Base-by-base conservation (phyloP, 2,797 vertebrate species). In the Tolypeutes matacus region DNA sequence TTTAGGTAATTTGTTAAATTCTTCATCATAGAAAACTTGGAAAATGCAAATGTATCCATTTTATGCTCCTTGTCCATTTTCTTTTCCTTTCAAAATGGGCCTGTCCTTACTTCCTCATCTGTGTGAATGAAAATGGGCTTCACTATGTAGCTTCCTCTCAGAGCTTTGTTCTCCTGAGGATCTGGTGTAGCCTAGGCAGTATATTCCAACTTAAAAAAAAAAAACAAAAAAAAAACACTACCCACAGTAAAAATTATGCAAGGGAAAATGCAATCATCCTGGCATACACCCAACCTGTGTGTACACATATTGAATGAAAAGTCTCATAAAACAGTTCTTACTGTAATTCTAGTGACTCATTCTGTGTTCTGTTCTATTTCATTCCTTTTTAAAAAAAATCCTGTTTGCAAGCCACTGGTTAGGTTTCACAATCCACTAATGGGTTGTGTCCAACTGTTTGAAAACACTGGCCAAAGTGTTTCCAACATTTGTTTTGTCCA, bases 1-100 rank as follows among this genome's bases (percentile, higher is more conserved):
- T 62, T 62, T 82, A 80, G 29, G 29, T 65, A 51, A 85, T 69
- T 89, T 94, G 83, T n/a, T 51, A 80, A 89, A 81, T 5, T 91
- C 42, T 70, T 86, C 27, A n/a, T 84, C 17, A 67, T 25, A 78
- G 76, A 83, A 72, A 89, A 70, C 46, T 65, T 89, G 36, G 64
- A 78, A 96, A 92, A 90, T 72, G 27, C 46, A 94, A 85, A 70
- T 51, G 34, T 56, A 53, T 49, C 46, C n/a, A 46, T 46, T 20
- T 20, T 67, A 39, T 49, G 23, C 36, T 36, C 46, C 18, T 0
- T 46, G 60, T 77, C 53, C 13, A 23, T 53, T 49, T 65, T 29
- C 67, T 86, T 76, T 2, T 14, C 46, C 46, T 46, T 89, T 86
- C 15, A 72, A 53, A 94, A 60, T 77, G 0, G 69, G n/a, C 29